Evolutionary conservation across 2,888 invertebrate species (phyloP).

Genomic region (Keiferia lycopersicella): DNA sequence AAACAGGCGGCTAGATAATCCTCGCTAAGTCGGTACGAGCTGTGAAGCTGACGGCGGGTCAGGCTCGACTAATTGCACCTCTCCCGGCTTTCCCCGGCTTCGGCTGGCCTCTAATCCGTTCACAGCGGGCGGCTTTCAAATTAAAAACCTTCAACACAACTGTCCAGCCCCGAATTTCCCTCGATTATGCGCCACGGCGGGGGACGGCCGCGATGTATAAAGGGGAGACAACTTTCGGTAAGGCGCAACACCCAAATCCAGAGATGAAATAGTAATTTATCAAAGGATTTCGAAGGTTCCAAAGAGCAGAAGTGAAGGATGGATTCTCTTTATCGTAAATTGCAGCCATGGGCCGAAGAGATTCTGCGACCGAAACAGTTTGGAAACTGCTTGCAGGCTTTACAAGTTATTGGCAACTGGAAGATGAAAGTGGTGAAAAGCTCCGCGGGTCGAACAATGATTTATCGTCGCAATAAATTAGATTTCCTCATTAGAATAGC

Average conservation of each 20-base stretch:
- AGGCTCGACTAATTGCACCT: constrained; percentile 19
- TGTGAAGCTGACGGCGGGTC: constrained; percentile 37
- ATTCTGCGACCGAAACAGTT: constrained; percentile 35
- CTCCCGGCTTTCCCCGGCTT: constrained; percentile 14
- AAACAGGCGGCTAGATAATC: constrained; percentile 49
- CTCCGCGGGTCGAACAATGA: constrained; percentile 26
- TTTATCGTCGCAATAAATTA: constrained; percentile 27
- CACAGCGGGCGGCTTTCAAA: constrained; percentile 76
- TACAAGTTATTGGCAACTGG: constrained; percentile 7
- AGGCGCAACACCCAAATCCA: constrained; percentile 66
- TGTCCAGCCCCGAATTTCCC: constrained; percentile 52
- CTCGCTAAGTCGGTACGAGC: constrained; percentile 49
- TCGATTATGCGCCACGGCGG: constrained; percentile 41
- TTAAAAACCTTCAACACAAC: constrained; percentile 72
- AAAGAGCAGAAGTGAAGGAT: constrained; percentile 67
- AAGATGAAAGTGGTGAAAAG: constrained; percentile 40
- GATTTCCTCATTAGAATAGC: constrained; percentile 38
- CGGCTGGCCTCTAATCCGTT: constrained; percentile 68
- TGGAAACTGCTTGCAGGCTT: constrained; percentile 12
- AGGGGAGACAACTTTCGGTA: constrained; percentile 60
- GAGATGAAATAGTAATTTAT: constrained; percentile 80
- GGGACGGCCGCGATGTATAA: constrained; percentile 31
- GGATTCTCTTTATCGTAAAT: constrained; percentile 63
- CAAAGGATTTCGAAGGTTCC: constrained; percentile 74
- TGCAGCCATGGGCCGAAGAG: constrained; percentile 58